phyloP scores from a whole-genome alignment of 2,888 invertebrate genomes.

The Molorchus minor region DNA sequence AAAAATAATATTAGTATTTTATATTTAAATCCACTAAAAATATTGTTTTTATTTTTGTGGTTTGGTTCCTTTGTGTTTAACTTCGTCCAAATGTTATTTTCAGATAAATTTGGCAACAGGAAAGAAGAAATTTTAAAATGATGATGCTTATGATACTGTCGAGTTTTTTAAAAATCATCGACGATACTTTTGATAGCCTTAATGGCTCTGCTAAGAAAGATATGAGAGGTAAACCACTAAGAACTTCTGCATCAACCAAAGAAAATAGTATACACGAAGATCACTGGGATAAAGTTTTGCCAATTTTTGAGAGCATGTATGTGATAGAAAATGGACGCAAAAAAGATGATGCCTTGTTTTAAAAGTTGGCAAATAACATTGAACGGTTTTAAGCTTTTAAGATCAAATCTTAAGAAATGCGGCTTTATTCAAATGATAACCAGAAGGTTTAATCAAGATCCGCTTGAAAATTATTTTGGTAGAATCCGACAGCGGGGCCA shows the following conservation, averaged over 20 bases:
- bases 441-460: slow-evolving; percentile 10
- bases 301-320: neutral
- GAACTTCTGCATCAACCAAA: neutral
- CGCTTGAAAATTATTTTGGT: slow-evolving; percentile 8
- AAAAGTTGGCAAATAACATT: neutral
- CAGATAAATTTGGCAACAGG: too few species aligned
- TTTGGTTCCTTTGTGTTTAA: too few species aligned
- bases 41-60: too few species aligned
- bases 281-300: neutral
- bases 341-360: neutral
- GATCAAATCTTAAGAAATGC: neutral
- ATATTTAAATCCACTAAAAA: too few species aligned
- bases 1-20: too few species aligned
- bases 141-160: slow-evolving; percentile 14
- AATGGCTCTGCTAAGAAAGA: neutral
- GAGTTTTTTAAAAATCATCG: slow-evolving; percentile 9
- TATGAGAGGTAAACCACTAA: neutral
- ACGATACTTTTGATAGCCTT: neutral
- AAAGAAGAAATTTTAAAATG: too few species aligned
- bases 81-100: too few species aligned
- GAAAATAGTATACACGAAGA: neutral
- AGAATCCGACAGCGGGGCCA: neutral
- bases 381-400: neutral
- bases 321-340: neutral
- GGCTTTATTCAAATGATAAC: neutral